Percentiles rank a stretch among this genome's conserved stretches.
phyloP scores from a whole-genome alignment of 2,888 invertebrate genomes.

The Cephus runcator region DNA sequence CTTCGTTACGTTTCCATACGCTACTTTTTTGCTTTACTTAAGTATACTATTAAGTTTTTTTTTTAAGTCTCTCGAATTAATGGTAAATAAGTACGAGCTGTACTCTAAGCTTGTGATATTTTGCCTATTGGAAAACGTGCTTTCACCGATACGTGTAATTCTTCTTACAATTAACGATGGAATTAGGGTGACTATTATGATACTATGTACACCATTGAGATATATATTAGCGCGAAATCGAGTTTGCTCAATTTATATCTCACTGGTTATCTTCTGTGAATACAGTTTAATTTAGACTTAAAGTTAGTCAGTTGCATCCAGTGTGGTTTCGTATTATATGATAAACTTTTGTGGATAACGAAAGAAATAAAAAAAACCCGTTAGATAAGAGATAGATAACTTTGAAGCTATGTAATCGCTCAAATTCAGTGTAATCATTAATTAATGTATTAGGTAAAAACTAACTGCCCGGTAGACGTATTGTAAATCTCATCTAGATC shows the following conservation, averaged over 20 bases:
- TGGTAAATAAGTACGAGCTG: background rate
- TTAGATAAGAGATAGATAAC: conserved; percentile 41
- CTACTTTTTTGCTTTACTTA: background rate
- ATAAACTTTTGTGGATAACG: conserved; percentile 32
- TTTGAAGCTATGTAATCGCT: conserved; percentile 52
- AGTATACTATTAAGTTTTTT: background rate
- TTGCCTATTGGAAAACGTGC: background rate
- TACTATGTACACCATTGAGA: background rate
- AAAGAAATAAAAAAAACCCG: conserved; percentile 21
- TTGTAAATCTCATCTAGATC: conserved; percentile 17
- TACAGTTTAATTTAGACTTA: background rate
- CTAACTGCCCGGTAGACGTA: conserved; percentile 30
- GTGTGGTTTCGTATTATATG: conserved; percentile 28
- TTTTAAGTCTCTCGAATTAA: background rate
- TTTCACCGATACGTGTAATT: background rate
- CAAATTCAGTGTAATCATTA: conserved; percentile 34
- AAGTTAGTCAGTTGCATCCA: conserved; percentile 17
- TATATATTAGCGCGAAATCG: background rate
- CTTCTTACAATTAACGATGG: background rate
- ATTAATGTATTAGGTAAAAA: conserved; percentile 29
- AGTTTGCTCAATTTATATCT: background rate
- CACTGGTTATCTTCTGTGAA: background rate
- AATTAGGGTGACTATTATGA: background rate
- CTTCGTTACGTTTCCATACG: background rate
- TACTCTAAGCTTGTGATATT: background rate